Conservation (phyloP, 2,797 vertebrate genomes). For the Chanos chanos region DNA sequence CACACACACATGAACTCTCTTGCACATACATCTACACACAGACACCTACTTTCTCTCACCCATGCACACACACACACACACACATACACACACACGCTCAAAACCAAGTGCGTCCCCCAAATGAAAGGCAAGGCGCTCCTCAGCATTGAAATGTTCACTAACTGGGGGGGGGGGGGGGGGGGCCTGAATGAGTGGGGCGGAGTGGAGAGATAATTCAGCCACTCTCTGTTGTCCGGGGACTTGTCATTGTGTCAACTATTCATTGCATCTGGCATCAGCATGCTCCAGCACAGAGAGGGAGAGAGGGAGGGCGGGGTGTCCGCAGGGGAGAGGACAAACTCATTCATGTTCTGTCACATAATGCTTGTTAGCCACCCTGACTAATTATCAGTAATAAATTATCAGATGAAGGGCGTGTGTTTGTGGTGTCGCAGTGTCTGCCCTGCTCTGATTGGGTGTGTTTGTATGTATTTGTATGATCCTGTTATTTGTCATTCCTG, state of each 20-base stretch:
- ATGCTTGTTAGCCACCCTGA: neutral
- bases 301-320: conserved; percentile 36
- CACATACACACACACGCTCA: conserved; percentile 33
- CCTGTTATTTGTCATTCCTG: too few species aligned
- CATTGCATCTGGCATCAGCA: conserved; percentile 69
- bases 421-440: too few species aligned
- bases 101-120: conserved; percentile 68
- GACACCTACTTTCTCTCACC: too few species aligned
- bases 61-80: neutral
- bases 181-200: conserved; percentile 91
- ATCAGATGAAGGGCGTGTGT: neutral
- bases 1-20: neutral
- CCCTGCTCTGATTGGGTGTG: too few species aligned
- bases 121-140: too few species aligned
- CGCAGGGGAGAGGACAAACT: conserved; percentile 41
- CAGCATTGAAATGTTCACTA: too few species aligned
- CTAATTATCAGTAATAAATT: too few species aligned
- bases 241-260: conserved; percentile 71
- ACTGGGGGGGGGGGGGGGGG: conserved; percentile 69
- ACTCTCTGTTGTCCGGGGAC: conserved; percentile 75
- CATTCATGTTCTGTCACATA: too few species aligned
- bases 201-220: conserved; percentile 90
- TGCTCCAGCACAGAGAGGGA: conserved; percentile 54
- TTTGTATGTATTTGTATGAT: neutral
- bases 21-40: too few species aligned